Conservation (phyloP, 2,797 vertebrate genomes). For the Garrulus glandarius region DNA sequence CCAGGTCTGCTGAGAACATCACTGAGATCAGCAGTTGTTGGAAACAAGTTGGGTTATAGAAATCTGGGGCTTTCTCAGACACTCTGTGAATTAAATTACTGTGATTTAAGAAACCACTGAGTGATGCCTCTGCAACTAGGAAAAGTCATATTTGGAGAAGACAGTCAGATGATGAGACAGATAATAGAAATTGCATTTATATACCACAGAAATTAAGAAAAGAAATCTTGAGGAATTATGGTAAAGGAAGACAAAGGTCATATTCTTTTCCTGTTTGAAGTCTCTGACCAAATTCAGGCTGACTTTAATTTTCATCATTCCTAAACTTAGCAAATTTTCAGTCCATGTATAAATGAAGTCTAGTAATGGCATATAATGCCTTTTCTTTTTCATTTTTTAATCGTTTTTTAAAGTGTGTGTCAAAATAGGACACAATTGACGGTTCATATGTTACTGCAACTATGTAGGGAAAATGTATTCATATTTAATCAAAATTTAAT, state of each 20-base stretch:
- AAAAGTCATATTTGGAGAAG: background rate
- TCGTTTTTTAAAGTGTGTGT: slow-evolving; percentile 40
- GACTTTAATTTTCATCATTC: background rate
- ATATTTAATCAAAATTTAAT: slow-evolving; percentile 31
- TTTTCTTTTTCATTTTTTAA: background rate
- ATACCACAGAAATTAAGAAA: background rate
- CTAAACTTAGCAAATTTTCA: background rate
- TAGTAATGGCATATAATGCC: background rate
- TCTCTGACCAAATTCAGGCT: background rate
- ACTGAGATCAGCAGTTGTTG: background rate
- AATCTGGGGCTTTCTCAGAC: background rate
- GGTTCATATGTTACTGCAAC: slow-evolving; percentile 52
- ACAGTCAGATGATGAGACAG: background rate
- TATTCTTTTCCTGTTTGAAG: background rate
- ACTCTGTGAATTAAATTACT: background rate
- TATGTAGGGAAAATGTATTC: background rate
- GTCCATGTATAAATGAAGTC: background rate
- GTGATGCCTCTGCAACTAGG: background rate
- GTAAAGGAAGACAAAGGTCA: background rate
- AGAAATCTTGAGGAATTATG: background rate
- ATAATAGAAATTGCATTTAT: background rate
- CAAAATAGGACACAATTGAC: slow-evolving; percentile 24
- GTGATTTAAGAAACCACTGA: background rate
- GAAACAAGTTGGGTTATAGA: background rate
- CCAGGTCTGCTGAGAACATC: background rate